These are phyloP conservation scores for Aphelinus atriplicis DNA, from an alignment of 1,140 invertebrate species.

Conservation along the genomic window DNA sequence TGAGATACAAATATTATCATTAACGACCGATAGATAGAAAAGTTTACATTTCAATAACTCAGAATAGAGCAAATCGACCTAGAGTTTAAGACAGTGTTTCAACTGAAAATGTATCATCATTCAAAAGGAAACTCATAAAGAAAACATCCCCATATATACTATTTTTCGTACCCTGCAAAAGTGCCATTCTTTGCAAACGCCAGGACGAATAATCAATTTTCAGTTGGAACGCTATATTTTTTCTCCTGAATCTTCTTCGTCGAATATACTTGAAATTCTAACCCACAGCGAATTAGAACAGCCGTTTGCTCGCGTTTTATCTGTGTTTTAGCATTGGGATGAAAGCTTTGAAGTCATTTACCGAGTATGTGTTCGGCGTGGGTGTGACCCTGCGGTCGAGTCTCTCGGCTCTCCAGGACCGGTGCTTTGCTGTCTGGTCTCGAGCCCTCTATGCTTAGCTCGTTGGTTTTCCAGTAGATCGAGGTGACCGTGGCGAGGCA, in stretches of 20 bases:
- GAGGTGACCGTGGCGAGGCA: constrained; percentile 77
- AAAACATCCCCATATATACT: too few relatives aligned
- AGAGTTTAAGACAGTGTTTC: too few relatives aligned
- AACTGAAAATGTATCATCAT: too few relatives aligned
- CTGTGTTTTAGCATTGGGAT: not conserved
- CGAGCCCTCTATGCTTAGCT: constrained; percentile 77
- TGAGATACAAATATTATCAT: too few relatives aligned
- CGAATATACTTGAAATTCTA: too few relatives aligned
- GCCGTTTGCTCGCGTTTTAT: not conserved
- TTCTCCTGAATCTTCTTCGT: too few relatives aligned
- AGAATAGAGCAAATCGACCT: too few relatives aligned
- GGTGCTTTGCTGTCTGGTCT: constrained; percentile 67
- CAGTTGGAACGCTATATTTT: too few relatives aligned
- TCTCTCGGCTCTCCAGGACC: constrained; percentile 72
- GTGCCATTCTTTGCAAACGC: not conserved
- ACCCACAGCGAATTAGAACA: too few relatives aligned
- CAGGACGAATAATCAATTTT: not conserved
- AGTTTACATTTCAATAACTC: too few relatives aligned
- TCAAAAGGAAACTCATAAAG: too few relatives aligned
- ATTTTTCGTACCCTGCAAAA: not conserved
- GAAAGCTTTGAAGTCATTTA: constrained; percentile 36
- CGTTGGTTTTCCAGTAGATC: constrained; percentile 78
- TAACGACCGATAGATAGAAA: too few relatives aligned
- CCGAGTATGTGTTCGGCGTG: constrained; percentile 65
- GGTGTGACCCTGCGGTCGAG: constrained; percentile 63